Conservation (phyloP, 2,888 invertebrate species). For the Nephrotoma guestfalica region DNA sequence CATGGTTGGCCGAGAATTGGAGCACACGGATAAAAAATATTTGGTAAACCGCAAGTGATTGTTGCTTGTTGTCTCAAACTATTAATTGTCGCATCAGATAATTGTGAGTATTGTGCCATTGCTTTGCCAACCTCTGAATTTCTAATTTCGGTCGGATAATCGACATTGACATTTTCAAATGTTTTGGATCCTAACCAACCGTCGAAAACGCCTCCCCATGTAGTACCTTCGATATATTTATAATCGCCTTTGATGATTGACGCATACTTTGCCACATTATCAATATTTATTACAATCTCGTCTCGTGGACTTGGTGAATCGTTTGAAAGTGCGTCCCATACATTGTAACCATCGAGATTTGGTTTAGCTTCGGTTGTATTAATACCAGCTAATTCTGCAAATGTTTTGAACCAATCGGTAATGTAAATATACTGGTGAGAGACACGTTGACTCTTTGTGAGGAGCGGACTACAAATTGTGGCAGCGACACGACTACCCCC, state of each 20-base stretch:
- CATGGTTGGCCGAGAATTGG: conserved; percentile 27
- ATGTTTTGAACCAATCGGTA: conserved; percentile 71
- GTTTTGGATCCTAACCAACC: conserved; percentile 18
- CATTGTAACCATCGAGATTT: conserved; percentile 49
- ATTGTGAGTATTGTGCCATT: conserved; percentile 13
- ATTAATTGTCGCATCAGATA: conserved; percentile 14
- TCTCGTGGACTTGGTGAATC: conserved; percentile 34
- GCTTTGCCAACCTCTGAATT: conserved; percentile 18
- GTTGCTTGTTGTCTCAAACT: conserved; percentile 19
- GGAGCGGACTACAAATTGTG: conserved; percentile 55
- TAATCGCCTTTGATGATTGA: conserved; percentile 20
- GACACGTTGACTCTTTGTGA: conserved; percentile 38
- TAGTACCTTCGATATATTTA: conserved; percentile 28
- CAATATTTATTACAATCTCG: conserved; percentile 58
- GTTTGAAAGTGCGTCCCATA: conserved; percentile 47
- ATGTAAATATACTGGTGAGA: conserved; percentile 57
- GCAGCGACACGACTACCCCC: conserved; percentile 68
- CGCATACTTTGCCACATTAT: conserved; percentile 36
- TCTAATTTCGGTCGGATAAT: conserved; percentile 18
- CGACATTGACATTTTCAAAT: conserved; percentile 17
- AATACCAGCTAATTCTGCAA: conserved; percentile 31
- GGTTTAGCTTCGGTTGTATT: conserved; percentile 19
- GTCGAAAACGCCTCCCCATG: conserved; percentile 17
- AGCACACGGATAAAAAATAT: conserved; percentile 16
- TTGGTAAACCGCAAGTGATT: conserved; percentile 15